Base-by-base conservation (phyloP, 92 coral and sea anemone genomes). In the Scolanthus callimorphus region DNA sequence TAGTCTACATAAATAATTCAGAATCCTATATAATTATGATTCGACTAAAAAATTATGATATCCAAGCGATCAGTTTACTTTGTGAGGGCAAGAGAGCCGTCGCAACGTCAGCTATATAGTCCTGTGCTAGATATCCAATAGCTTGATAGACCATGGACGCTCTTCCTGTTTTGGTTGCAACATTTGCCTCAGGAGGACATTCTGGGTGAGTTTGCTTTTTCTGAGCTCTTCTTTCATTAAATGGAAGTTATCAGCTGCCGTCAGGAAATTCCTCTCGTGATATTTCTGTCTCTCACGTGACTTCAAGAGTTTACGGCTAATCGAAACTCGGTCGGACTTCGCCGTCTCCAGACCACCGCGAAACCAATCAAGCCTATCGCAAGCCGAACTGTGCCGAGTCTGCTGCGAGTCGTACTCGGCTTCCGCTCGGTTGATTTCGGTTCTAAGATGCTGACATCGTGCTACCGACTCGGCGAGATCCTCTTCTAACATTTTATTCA, bases 381-480 rank as follows among this genome's bases (percentile, higher is more conserved):
- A 21, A 1, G 68, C 48, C 51, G 69, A 29, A 23, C 19, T 65
- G 27, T 59, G 57, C 13, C 54, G 30, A 24, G 30, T 39, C 51
- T 17, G 25, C 10, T 20, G 39, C 17, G 49, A 50, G 27, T 34
- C 50, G 31, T 47, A 58, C 44, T 72, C 66, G 19, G 25, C 17
- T 28, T 52, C 71, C 28, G 70, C 72, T 27, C 58, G 60, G 27
- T 81, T 46, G 57, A 85, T 72, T 51, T 81, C 85, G 31, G 59
- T 81, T 49, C 84, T 60, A 12, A 71, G 62, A 15, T 58, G 62
- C 27, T 79, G 57, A 29, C 88, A 85, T 2, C 74, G 72, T 1
- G 44, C 30, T 22, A 53, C 59, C 3, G 81, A 49, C 3, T 59
- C 65, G 20, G 63, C 71, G 13, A 85, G 67, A 21, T 58, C 72